Evolutionary conservation across 2,888 invertebrate genomes (phyloP).

Genomic region (Miltochrista miniata): DNA sequence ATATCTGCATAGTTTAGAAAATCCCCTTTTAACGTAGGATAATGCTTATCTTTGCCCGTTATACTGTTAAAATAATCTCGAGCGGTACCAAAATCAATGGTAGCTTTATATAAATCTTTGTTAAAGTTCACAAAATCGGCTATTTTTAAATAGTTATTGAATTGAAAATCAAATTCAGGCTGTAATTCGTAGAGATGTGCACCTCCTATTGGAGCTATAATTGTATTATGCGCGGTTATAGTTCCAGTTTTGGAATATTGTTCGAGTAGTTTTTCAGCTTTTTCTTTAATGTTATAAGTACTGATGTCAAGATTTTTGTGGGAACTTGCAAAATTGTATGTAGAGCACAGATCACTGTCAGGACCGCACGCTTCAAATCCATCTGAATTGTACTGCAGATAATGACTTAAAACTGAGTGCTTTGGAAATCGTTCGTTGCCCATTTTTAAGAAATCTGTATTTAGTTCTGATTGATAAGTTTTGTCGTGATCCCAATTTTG

Average conservation of each 20-base stretch:
- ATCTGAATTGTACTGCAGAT: slow-evolving; percentile 67
- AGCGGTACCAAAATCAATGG: slow-evolving; percentile 93
- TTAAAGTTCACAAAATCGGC: slow-evolving; percentile 93
- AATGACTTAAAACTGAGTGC: slow-evolving; percentile 64
- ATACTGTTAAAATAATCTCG: slow-evolving; percentile 93
- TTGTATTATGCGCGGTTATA: slow-evolving; percentile 93
- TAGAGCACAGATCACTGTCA: slow-evolving; percentile 49
- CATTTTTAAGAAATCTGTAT: slow-evolving; percentile 55
- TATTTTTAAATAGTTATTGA: slow-evolving; percentile 93
- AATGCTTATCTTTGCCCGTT: slow-evolving; percentile 80
- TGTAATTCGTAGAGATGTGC: slow-evolving; percentile 94
- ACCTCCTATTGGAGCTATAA: slow-evolving; percentile 96
- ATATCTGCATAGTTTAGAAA: slow-evolving; percentile 98
- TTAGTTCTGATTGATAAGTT: slow-evolving; percentile 48
- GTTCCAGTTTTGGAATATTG: slow-evolving; percentile 96
- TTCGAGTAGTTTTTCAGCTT: slow-evolving; percentile 92
- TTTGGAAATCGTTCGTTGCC: slow-evolving; percentile 63
- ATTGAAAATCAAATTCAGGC: slow-evolving; percentile 97
- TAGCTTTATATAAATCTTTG: slow-evolving; percentile 87
- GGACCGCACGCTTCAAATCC: slow-evolving; percentile 70
- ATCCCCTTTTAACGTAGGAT: slow-evolving; percentile 93
- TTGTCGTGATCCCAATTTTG: slow-evolving; percentile 89
- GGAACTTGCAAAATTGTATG: slow-evolving; percentile 88
- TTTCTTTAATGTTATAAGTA: slow-evolving; percentile 91
- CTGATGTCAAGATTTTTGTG: slow-evolving; percentile 90